phyloP scores from a whole-genome alignment of 2,113 vertebrate genomes.

The Actinemys pallida region DNA sequence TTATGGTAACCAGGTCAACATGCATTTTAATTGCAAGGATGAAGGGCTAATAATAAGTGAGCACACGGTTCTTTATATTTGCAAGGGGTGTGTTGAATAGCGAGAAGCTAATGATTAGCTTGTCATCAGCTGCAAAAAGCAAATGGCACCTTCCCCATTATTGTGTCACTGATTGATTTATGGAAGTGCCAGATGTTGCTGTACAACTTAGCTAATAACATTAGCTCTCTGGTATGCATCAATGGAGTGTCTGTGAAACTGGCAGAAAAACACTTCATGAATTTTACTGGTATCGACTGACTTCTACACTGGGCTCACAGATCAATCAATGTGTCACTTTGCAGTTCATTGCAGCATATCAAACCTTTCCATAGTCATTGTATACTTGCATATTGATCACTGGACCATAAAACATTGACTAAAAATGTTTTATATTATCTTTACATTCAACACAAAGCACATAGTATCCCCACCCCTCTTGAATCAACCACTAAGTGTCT shows the following conservation, averaged over 20 bases:
- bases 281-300: not conserved
- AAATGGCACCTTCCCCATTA: not conserved
- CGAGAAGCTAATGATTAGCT: not conserved
- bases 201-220: not conserved
- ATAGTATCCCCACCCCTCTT: not conserved
- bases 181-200: not conserved
- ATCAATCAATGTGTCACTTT: not conserved
- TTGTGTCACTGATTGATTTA: not conserved
- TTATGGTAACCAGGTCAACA: not conserved
- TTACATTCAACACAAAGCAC: not conserved
- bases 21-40: not conserved
- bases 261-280: not conserved
- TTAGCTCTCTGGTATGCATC: not conserved
- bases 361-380: not conserved
- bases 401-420: fast-evolving
- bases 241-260: not conserved
- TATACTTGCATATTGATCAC: not conserved
- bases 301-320: not conserved
- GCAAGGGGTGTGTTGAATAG: not conserved
- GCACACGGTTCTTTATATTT: not conserved
- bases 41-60: not conserved
- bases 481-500: not conserved
- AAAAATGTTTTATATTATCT: not conserved
- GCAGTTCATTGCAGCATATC: not conserved
- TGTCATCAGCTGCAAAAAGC: not conserved